Conservation (phyloP, 2,888 invertebrate genomes). For the Sinohyriopsis cumingii region DNA sequence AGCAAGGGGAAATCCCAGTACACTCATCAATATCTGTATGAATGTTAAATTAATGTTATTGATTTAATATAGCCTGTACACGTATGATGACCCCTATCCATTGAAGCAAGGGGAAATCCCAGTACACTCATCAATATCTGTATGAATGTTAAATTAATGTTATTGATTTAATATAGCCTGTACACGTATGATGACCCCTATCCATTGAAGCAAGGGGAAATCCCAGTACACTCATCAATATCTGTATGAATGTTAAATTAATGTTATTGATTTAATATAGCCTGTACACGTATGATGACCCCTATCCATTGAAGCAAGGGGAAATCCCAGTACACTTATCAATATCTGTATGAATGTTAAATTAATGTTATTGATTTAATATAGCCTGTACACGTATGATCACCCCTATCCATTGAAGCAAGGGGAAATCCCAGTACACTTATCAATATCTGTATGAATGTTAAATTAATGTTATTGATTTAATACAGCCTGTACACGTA, state of each 20-base stretch:
- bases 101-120: slow-evolving; percentile 11
- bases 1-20: slow-evolving; percentile 10
- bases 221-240: slow-evolving; percentile 22
- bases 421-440: slow-evolving; percentile 13
- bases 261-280: too few relatives aligned
- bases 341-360: slow-evolving; percentile 14
- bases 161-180: too few relatives aligned
- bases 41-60: not conserved
- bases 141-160: not conserved
- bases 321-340: slow-evolving; percentile 18
- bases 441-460: slow-evolving; percentile 21
- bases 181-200: too few relatives aligned
- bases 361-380: not conserved
- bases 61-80: too few relatives aligned
- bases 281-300: too few relatives aligned
- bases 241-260: slow-evolving; percentile 9
- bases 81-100: slow-evolving; percentile 4
- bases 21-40: slow-evolving; percentile 29
- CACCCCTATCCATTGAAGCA: slow-evolving; percentile 16
- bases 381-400: too few relatives aligned
- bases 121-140: slow-evolving; percentile 31
- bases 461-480: not conserved
- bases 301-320: slow-evolving; percentile 18
- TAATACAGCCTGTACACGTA: too few relatives aligned
- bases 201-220: slow-evolving; percentile 20